Evolutionary conservation across 92 coral and sea anemone genomes (phyloP), one percentile per base, ranked within the genome.

Genomic region (Scolanthus callimorphus): DNA sequence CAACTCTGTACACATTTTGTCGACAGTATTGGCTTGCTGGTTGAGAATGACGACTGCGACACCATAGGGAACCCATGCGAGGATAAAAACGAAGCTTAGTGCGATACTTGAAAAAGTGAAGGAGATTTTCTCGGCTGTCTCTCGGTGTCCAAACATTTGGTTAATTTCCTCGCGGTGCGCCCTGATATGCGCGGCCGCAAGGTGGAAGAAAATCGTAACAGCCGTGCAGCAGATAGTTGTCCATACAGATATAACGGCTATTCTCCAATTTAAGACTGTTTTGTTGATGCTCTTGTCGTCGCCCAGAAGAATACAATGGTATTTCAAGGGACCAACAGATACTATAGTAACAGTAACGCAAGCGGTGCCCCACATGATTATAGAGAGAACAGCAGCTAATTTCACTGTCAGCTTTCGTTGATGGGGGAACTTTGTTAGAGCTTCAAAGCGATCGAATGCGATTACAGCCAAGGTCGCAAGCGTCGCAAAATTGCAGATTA

Each of bases 371-470:
- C 41, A 34, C 8, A 34, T 34, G 15, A 15, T 15, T 34, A 15
- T 15, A 6, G 41, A 6, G 6, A 15, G 15, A 34, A 34, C 15
- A 34, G 8, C 6, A 34, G 41, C 41, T 6, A 34, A 15, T 34
- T 62, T 62, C 20, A 45, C 56, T 3, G 22, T 28, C 60, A 62
- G 48, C 21, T 55, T 55, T 25, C 67, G 31, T 27, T 48, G 51
- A 34, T 26, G 67, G 24, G 54, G 20, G 20, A 61, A 61, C 24
- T 61, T 41, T 39, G 55, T 41, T 23, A 44, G 37, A 27, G 55
- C 67, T 41, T 44, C 55, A 28, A 17, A 20, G 8, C 55, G 23
- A 17, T 25, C 38, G 1, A 61, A 39, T 20, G 57, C 51, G 20
- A 48, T 31, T 39, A 46, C 59, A 15, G 26, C 31, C 20, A 62